A percentile compares a stretch with the other conserved stretches of the same genome.
Evolutionary conservation across 2,888 invertebrate genomes (phyloP).

Genomic region (Eurytoma californica): DNA sequence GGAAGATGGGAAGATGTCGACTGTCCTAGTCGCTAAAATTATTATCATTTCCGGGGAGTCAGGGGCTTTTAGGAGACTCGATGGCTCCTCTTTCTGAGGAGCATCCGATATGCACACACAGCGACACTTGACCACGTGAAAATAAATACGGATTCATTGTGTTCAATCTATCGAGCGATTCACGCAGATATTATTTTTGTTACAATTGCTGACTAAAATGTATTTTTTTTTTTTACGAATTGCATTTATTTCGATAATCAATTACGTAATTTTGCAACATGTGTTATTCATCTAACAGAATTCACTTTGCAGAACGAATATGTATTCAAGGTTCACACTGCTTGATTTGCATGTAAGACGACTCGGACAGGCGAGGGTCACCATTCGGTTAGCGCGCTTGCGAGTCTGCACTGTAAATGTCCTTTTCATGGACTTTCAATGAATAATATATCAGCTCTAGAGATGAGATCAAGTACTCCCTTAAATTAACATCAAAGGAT

Average conservation of each 20-base stretch:
- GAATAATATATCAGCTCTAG: slow-evolving; percentile 23
- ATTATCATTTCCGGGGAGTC: slow-evolving; percentile 16
- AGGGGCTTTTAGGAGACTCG: slow-evolving; percentile 9
- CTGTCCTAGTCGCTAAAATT: slow-evolving; percentile 1
- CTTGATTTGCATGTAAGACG: slow-evolving; percentile 54
- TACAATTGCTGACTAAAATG: not conserved
- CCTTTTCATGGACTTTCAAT: slow-evolving; percentile 23
- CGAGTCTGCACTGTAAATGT: slow-evolving; percentile 11
- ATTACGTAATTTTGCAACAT: not conserved
- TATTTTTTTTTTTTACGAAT: not conserved
- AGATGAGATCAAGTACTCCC: not conserved
- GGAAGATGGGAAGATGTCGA: slow-evolving; percentile 4
- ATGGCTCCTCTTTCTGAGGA: not conserved
- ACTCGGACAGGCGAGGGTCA: slow-evolving; percentile 18
- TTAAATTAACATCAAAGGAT: not conserved
- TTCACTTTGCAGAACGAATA: slow-evolving; percentile 44
- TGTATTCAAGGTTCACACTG: slow-evolving; percentile 43
- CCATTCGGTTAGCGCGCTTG: not conserved
- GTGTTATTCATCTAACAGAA: not conserved
- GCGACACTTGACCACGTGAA: not conserved
- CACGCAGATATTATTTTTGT: not conserved
- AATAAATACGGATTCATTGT: too few relatives aligned
- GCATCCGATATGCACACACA: not conserved
- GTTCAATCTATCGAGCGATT: too few relatives aligned
- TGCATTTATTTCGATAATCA: not conserved